These are phyloP conservation scores for Cyrtorhinus lividipennis DNA, from an alignment of 1,140 invertebrate species.

Conservation along the genomic window DNA sequence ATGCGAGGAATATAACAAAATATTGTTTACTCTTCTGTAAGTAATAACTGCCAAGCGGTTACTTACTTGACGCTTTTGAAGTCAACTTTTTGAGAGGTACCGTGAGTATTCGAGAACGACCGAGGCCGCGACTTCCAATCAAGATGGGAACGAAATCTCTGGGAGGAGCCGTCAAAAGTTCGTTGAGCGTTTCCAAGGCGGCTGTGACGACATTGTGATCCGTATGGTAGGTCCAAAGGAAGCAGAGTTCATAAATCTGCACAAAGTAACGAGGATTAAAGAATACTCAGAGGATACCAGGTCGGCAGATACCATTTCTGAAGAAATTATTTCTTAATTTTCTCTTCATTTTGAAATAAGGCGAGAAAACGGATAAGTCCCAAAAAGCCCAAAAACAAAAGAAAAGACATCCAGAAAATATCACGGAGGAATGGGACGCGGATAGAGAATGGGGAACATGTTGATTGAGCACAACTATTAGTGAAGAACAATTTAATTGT, in stretches of 20 bases:
- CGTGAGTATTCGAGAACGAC: conserved; percentile 30
- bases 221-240: conserved; percentile 49
- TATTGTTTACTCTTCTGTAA: neutral
- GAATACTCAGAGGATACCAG: no score
- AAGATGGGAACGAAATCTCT: conserved; percentile 43
- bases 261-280: conserved; percentile 21
- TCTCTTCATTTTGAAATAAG: no score
- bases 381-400: no score
- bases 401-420: no score
- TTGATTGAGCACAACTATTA: no score
- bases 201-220: conserved; percentile 78
- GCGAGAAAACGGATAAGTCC: no score
- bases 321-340: no score
- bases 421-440: no score
- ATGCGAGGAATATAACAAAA: conserved; percentile 2
- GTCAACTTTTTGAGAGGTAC: conserved; percentile 21
- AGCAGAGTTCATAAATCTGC: conserved; percentile 67
- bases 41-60: neutral
- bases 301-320: no score
- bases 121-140: conserved; percentile 39
- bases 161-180: conserved; percentile 50
- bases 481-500: no score
- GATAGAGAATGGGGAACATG: no score
- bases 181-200: conserved; percentile 61
- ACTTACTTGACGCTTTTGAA: conserved; percentile 24